phyloP scores from a whole-genome alignment of 2,797 vertebrate genomes.

The Lophotriccus pileatus region DNA sequence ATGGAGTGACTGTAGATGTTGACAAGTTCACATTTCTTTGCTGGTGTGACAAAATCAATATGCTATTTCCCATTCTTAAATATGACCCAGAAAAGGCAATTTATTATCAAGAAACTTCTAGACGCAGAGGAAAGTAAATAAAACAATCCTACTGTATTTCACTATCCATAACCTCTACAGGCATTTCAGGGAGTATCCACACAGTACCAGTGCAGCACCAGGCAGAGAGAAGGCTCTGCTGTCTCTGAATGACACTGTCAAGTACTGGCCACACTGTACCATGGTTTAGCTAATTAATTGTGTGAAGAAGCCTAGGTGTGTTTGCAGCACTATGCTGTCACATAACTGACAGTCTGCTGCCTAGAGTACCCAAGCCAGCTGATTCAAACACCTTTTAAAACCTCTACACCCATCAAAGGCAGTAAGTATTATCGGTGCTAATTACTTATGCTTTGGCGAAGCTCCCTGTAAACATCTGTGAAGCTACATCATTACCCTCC shows the following conservation, averaged over 20 bases:
- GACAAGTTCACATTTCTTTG: constrained; percentile 50
- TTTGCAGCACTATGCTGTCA: neutral
- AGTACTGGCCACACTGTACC: neutral
- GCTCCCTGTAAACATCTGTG: neutral
- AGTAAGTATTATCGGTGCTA: neutral
- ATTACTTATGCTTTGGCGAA: neutral
- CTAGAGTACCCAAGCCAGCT: neutral
- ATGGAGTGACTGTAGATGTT: constrained; percentile 21
- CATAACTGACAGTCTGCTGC: neutral
- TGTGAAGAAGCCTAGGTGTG: neutral
- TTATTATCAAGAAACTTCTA: constrained; percentile 47
- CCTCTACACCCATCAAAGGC: neutral
- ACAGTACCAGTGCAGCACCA: too few relatives aligned
- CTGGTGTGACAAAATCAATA: constrained; percentile 60
- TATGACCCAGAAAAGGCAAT: constrained; percentile 46
- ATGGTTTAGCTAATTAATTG: neutral
- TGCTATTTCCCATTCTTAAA: constrained; percentile 58
- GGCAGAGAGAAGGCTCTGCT: neutral
- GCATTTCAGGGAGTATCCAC: neutral
- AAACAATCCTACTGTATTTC: neutral
- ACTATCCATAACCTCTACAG: neutral
- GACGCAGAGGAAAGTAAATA: constrained; percentile 32
- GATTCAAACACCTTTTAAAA: neutral
- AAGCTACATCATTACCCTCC: neutral
- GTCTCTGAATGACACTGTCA: neutral